Base-by-base conservation (phyloP, 2,797 vertebrate species). In the Valencia hispanica region DNA sequence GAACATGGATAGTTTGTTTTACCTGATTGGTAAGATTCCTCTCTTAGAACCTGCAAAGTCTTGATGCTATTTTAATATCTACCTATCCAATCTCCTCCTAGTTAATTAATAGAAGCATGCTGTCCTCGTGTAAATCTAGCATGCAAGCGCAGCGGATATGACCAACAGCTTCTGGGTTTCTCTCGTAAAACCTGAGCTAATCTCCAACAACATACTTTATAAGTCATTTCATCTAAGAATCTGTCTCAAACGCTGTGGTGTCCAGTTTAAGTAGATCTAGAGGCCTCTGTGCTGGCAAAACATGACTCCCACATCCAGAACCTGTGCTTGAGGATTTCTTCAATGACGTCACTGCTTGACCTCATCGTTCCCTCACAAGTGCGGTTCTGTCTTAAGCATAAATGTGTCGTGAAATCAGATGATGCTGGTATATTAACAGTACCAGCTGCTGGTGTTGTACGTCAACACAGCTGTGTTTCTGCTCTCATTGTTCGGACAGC, bases 391-490 rank as follows among this genome's bases (percentile, higher is more conserved):
- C 75, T 73, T 79, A 47, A 72, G 72, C 74, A 73, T 84, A 80
- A 85, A 86, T 73, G 79, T 86, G 80, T 79, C 73, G 79, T 72
- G 72, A 70, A 76, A 84, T 91, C 79, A 82, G 70, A 84, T 82
- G 86, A 84, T 73, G 79, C 75, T 71, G 79, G 79, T 73, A 84
- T 85, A 68, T 79, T 65, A 75, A 47, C 69, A 73, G 70, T 68
- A 75, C 72, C 88, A 87, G 86, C 89, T 91, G 87, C 78, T 71
- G 69, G 69, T 76, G 74, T 55, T 36, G 59, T 47, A 50, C 74
- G 79, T 65, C 36, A 87, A 77, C 6, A 74, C 86, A 88, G 89
- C 86, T 89, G 84, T 84, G 87, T 78, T 90, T 79, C 57, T 48
- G 59, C 50, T 80, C 81, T 81, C 75, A 86, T 87, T 87, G 81